Base-by-base conservation (phyloP, 92 coral and sea anemone species). In the Scolanthus callimorphus region DNA sequence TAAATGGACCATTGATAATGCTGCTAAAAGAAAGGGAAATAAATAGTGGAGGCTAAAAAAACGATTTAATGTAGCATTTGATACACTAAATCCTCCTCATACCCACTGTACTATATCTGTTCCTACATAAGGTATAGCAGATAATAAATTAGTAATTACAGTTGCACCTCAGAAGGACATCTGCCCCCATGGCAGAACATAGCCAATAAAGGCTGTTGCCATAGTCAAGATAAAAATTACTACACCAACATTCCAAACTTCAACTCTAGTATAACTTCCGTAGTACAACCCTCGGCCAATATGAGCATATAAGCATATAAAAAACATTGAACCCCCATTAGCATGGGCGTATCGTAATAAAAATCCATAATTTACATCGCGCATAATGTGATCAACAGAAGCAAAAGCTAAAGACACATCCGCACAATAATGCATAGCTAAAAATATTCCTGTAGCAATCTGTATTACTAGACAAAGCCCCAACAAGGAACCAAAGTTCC, bases 121-220 rank as follows among this genome's bases (percentile, higher is more conserved):
- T 30, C 94, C 88, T 24, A 86, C 57, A 86, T 71, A 81, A 23
- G 95, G 95, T 11, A 81, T 55, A 19, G 95, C 82, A 24, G 95
- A 86, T 51, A 68, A 46, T 43, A 86, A 68, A 55, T 86, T 86
- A 43, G 95, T 81, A 71, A 86, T 86, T 17, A 86, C 95, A n/a
- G 95, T 81, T 43, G 84, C 95, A 9, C 85, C 95, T 65, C 95
- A 86, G 29, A 86, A 81, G 25, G 82, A 76, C 85, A 86, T 86
- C 77, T 86, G 95, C 17, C 95, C 89, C 67, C 81, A 86, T 67
- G 89, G 95, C 39, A 81, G 53, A 1, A 86, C 95, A 55, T 86
- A 86, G 2, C 95, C 95, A 49, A 86, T 19, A 50, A 81, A 86
- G 20, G 95, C 95, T 31, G 89, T 86, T 11, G 68, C 55, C 85